Conservation (phyloP, 2,888 invertebrate genomes). For the Phyllotreta cruciferae region DNA sequence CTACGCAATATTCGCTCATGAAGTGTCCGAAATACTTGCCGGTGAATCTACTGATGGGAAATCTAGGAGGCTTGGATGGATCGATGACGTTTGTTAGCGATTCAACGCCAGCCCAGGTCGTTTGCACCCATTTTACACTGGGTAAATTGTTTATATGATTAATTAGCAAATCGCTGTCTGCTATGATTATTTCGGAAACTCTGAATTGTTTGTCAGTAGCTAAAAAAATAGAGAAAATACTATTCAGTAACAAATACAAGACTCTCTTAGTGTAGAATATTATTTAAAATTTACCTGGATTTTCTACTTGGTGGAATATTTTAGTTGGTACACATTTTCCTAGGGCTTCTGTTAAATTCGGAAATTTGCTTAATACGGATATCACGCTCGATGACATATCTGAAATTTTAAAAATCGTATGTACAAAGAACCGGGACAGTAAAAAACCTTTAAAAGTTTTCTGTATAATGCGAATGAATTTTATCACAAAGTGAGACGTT, state of each 20-base stretch:
- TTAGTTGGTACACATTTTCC: constrained; percentile 30
- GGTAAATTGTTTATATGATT: constrained; percentile 56
- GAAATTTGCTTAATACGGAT: constrained; percentile 35
- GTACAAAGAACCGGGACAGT: not conserved
- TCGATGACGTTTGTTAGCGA: constrained; percentile 47
- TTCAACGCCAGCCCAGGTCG: constrained; percentile 62
- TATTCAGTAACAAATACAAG: not conserved
- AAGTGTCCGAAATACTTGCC: constrained; percentile 60
- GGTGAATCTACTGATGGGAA: constrained; percentile 58
- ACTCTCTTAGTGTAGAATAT: not conserved
- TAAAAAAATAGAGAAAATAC: constrained; percentile 15
- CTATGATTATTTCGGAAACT: constrained; percentile 57
- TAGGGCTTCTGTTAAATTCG: constrained; percentile 32
- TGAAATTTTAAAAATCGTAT: not conserved
- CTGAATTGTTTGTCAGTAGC: constrained; percentile 45
- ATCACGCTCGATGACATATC: constrained; percentile 29
- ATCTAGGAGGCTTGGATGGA: constrained; percentile 45
- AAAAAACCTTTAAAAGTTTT: not conserved
- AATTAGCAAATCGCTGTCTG: constrained; percentile 57
- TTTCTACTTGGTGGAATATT: constrained; percentile 33
- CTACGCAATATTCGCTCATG: constrained; percentile 63
- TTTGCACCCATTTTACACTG: constrained; percentile 60
- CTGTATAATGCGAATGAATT: not conserved
- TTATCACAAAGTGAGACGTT: too few species aligned
- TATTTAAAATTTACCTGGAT: constrained; percentile 36